Conservation (phyloP, 2,113 vertebrate genomes). For the Charina bottae region DNA sequence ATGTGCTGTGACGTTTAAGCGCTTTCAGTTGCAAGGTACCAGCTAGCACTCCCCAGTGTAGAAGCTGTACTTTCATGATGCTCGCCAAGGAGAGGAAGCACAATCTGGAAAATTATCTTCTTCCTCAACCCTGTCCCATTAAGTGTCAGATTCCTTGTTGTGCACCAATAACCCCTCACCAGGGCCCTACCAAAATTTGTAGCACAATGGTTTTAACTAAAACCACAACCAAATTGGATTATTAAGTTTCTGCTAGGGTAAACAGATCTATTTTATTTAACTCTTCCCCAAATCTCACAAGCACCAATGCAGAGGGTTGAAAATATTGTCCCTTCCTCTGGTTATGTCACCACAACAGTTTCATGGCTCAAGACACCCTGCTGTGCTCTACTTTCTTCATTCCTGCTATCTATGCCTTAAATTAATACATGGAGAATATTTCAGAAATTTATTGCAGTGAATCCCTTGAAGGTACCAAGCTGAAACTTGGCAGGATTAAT, state of each 20-base stretch:
- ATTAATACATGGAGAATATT: neutral
- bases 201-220: neutral
- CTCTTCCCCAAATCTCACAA: neutral
- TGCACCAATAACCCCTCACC: neutral
- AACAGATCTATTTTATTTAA: neutral
- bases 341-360: neutral
- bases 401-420: neutral
- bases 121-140: neutral
- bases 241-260: neutral
- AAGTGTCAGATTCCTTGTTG: neutral
- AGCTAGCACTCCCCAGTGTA: constrained; percentile 34
- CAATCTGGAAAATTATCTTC: constrained; percentile 5
- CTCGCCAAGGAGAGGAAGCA: constrained; percentile 26
- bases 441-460: neutral
- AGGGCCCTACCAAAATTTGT: neutral
- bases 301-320: neutral
- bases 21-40: constrained; percentile 62
- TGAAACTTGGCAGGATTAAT: neutral
- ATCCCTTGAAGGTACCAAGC: neutral
- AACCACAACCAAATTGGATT: neutral
- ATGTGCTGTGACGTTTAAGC: constrained; percentile 62
- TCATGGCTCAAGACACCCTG: neutral
- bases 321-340: neutral
- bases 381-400: neutral
- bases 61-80: constrained; percentile 38